Evolutionary conservation across 2,888 invertebrate genomes (phyloP).

Genomic region (Achlya flavicornis): DNA sequence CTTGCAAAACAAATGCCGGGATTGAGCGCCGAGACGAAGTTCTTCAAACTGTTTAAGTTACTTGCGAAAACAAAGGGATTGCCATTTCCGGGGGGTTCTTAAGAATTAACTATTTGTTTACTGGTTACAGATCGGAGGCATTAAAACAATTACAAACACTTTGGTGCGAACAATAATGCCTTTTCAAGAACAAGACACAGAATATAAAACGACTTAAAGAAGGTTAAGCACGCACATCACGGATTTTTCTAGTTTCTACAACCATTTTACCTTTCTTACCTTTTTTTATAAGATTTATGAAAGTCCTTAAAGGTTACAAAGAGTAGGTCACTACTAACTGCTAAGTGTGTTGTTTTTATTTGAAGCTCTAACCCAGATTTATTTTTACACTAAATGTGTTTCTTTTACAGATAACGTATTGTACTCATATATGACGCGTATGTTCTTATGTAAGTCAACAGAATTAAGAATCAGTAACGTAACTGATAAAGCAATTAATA

Average conservation of each 20-base stretch:
- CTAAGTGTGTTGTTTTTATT: too few species aligned
- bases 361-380: too few species aligned
- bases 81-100: background rate
- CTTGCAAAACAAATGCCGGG: constrained; percentile 1
- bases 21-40: background rate
- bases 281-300: background rate
- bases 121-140: background rate
- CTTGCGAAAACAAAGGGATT: background rate
- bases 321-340: too few species aligned
- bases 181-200: background rate
- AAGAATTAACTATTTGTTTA: background rate
- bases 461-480: too few species aligned
- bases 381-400: too few species aligned
- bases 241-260: background rate
- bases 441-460: too few species aligned
- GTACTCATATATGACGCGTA: too few species aligned
- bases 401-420: too few species aligned
- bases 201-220: background rate
- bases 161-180: background rate
- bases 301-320: too few species aligned
- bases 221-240: background rate
- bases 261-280: background rate
- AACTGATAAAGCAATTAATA: too few species aligned
- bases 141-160: background rate
- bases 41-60: constrained; percentile 1